Conservation (phyloP, 1,140 invertebrate genomes). For the Leptinotarsa undecemlineata region DNA sequence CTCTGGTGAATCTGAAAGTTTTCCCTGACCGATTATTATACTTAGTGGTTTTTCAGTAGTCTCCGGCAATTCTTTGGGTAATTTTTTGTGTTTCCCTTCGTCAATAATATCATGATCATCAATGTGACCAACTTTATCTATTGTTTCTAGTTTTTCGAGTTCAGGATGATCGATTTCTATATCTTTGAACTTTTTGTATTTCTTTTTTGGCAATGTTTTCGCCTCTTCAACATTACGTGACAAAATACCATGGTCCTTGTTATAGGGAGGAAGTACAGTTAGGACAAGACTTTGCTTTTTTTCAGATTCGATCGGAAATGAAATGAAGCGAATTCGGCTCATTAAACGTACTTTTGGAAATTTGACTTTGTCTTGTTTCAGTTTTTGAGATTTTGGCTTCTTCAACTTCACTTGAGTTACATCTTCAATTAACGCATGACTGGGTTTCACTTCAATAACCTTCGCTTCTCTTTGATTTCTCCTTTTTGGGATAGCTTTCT, state of each 20-base stretch:
- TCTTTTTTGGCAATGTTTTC: slow-evolving; percentile 63
- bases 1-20: slow-evolving; percentile 53
- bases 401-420: slow-evolving; percentile 35
- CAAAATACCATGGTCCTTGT: slow-evolving; percentile 65
- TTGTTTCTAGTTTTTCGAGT: slow-evolving; percentile 63
- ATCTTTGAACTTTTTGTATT: slow-evolving; percentile 56
- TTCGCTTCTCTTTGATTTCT: slow-evolving; percentile 31
- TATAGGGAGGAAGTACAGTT: slow-evolving; percentile 58
- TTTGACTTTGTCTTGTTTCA: slow-evolving; percentile 57
- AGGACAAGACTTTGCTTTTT: slow-evolving; percentile 59
- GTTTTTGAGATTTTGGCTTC: slow-evolving; percentile 61
- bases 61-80: slow-evolving; percentile 48
- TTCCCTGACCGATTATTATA: slow-evolving; percentile 59
- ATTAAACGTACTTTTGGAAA: slow-evolving; percentile 69
- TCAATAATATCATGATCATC: slow-evolving; percentile 57
- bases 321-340: slow-evolving; percentile 64
- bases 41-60: slow-evolving; percentile 54
- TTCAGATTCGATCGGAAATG: slow-evolving; percentile 61
- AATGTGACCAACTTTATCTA: slow-evolving; percentile 51
- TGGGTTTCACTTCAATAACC: slow-evolving; percentile 43
- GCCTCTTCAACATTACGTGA: slow-evolving; percentile 74
- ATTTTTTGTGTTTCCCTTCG: slow-evolving; percentile 53
- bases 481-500: slow-evolving; percentile 26
- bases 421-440: slow-evolving; percentile 20
- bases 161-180: slow-evolving; percentile 64